phyloP scores from a whole-genome alignment of 1,140 invertebrate genomes.

The Habropoda laboriosa region DNA sequence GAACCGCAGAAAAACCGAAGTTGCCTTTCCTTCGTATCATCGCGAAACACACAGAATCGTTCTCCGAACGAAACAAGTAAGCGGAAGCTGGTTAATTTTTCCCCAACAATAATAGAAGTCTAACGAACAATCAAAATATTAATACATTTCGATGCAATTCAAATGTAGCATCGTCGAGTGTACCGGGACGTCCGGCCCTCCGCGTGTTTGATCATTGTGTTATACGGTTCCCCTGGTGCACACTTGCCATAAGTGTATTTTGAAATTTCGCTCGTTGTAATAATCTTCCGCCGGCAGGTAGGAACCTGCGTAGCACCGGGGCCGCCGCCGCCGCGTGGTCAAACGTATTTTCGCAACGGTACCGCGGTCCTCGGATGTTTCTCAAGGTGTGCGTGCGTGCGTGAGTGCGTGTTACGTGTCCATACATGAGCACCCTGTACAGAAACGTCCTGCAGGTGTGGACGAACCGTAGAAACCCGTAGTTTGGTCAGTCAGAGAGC shows the following conservation, averaged over 20 bases:
- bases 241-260: slow-evolving; percentile 78
- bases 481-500: slow-evolving; percentile 79
- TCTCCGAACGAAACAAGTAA: too few relatives aligned
- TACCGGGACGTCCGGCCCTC: slow-evolving; percentile 48
- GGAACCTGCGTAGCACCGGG: slow-evolving; percentile 48
- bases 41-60: too few relatives aligned
- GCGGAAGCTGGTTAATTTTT: not conserved
- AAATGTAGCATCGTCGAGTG: slow-evolving; percentile 55
- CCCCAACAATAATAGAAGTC: slow-evolving; percentile 3
- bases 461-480: slow-evolving; percentile 58
- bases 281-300: slow-evolving; percentile 72
- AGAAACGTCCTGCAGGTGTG: slow-evolving; percentile 52
- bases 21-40: too few relatives aligned
- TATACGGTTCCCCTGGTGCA: slow-evolving; percentile 76
- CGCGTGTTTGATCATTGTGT: slow-evolving; percentile 77
- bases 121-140: slow-evolving; percentile 54
- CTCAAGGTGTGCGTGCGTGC: slow-evolving; percentile 57
- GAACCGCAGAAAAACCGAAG: too few relatives aligned
- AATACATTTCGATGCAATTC: slow-evolving; percentile 61
- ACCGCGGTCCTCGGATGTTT: slow-evolving; percentile 38
- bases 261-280: slow-evolving; percentile 77
- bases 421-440: slow-evolving; percentile 26
- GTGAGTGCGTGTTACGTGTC: slow-evolving; percentile 47
- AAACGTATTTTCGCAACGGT: slow-evolving; percentile 65
- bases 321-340: slow-evolving; percentile 42